Base-by-base conservation (phyloP, 2,888 invertebrate species). In the Heliconius charithonia region DNA sequence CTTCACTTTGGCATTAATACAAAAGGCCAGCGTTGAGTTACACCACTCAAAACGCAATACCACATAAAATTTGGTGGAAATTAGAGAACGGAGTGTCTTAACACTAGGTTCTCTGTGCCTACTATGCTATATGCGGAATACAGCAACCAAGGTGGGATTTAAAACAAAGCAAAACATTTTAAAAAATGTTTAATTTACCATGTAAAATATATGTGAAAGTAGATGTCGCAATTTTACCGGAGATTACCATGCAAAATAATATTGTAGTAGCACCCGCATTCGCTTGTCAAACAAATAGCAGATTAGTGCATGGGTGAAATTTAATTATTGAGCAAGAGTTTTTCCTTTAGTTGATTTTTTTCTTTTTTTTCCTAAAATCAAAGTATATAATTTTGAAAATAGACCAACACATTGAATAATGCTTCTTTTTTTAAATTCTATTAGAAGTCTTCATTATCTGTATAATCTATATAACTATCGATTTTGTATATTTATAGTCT, bases 221-320 rank as follows among this genome's bases (percentile, higher is more conserved):
- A 10, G 29, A 41, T n/a, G 62, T 66, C 22, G 59, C 22, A 66
- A 4, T 22, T 70, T 19, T 19, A 27, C n/a, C 27, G 19, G 22
- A 65, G 56, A 79, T 77, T 65, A 70, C 65, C 65, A 79, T 74
- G 79, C 69, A 56, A 75, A 79, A 74, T 63, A 29, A 65, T 77
- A 70, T 32, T 74, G 77, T 77, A n/a, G 76, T 41, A 76, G 65
- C 63, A 62, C 79, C 79, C 79, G 79, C 79, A 79, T 79, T n/a
- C 29, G 27, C 22, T 74, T 79, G 74, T 65, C 65, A 77, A 79
- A 70, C 22, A n/a, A 63, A 73, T 41, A 56, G n/a, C 10, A 76
- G 25, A 79, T 76, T 45, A 67, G 45, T 67, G 27, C 29, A 51
- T 3, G 3, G 22, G 77, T 63, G 63, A 45, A 74, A 74, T n/a